These are phyloP conservation scores for Drosophila tripunctata DNA, from an alignment of 2,888 invertebrate genomes.

Conservation along the genomic window DNA sequence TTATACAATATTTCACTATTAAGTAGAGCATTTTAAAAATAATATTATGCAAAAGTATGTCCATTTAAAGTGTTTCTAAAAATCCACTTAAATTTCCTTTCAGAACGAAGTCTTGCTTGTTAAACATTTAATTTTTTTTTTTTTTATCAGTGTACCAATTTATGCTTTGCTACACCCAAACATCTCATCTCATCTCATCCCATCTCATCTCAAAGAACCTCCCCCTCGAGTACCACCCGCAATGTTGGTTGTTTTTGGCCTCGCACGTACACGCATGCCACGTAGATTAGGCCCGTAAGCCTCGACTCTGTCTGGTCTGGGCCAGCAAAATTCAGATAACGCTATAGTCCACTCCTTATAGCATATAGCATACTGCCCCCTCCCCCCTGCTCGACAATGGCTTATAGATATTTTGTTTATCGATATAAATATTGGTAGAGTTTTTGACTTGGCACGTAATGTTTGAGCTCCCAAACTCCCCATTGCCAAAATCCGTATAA, in stretches of 20 bases:
- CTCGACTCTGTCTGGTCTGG: slow-evolving; percentile 34
- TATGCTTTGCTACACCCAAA: background rate
- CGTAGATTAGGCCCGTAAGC: slow-evolving; percentile 64
- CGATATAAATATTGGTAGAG: slow-evolving; percentile 72
- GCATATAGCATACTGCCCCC: background rate
- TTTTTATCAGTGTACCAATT: background rate
- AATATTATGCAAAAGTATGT: no score
- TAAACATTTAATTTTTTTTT: no score
- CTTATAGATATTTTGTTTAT: slow-evolving; percentile 72
- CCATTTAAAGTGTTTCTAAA: no score
- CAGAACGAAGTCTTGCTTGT: no score
- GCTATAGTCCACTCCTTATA: slow-evolving; percentile 37
- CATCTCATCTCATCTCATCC: background rate
- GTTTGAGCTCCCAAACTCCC: background rate
- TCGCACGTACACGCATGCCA: slow-evolving; percentile 63
- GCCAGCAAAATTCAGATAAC: slow-evolving; percentile 12
- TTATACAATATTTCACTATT: no score
- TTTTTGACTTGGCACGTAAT: slow-evolving; percentile 72
- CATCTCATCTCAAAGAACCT: background rate
- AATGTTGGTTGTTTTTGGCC: slow-evolving; percentile 22
- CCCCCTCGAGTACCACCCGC: background rate
- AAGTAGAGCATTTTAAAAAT: no score
- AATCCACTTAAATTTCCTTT: no score
- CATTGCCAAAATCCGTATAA: slow-evolving; percentile 6
- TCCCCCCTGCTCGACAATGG: background rate